phyloP scores from a whole-genome alignment of 2,888 invertebrate genomes.

The Taenaris catops region DNA sequence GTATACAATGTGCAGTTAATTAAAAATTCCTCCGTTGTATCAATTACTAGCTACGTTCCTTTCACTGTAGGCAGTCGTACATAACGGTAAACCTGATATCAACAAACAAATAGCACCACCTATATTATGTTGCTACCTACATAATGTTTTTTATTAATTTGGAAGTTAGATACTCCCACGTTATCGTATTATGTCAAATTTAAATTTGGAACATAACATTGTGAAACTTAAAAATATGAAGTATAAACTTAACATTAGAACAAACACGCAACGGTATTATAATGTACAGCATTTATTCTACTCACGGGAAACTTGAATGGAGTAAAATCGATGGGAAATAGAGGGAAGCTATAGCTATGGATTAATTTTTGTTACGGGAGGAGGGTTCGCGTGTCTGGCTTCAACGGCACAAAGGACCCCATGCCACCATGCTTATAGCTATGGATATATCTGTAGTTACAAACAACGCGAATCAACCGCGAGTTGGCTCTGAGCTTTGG shows the following conservation, averaged over 20 bases:
- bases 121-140: slow-evolving; percentile 21
- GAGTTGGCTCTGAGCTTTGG: slow-evolving; percentile 70
- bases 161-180: too few relatives aligned
- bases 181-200: slow-evolving; percentile 12
- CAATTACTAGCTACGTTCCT: slow-evolving; percentile 21
- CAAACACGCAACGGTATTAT: background rate
- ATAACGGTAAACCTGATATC: slow-evolving; percentile 32
- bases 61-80: slow-evolving; percentile 25
- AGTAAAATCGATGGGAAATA: slow-evolving; percentile 36
- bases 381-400: slow-evolving; percentile 70
- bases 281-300: slow-evolving; percentile 10
- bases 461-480: slow-evolving; percentile 43
- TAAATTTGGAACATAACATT: slow-evolving; percentile 4
- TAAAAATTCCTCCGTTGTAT: slow-evolving; percentile 10
- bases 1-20: slow-evolving; percentile 8
- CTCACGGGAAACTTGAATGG: slow-evolving; percentile 23
- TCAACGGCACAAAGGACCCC: slow-evolving; percentile 61
- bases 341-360: slow-evolving; percentile 44
- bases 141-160: slow-evolving; percentile 18
- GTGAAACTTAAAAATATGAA: too few relatives aligned
- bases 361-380: slow-evolving; percentile 35
- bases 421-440: slow-evolving; percentile 55
- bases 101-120: slow-evolving; percentile 26
- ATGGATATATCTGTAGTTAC: slow-evolving; percentile 49
- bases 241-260: too few relatives aligned